Evolutionary conservation across 2,888 invertebrate genomes (phyloP), one percentile per base, ranked within the genome.

Genomic region (Galeopsomyia nigrocyanea): DNA sequence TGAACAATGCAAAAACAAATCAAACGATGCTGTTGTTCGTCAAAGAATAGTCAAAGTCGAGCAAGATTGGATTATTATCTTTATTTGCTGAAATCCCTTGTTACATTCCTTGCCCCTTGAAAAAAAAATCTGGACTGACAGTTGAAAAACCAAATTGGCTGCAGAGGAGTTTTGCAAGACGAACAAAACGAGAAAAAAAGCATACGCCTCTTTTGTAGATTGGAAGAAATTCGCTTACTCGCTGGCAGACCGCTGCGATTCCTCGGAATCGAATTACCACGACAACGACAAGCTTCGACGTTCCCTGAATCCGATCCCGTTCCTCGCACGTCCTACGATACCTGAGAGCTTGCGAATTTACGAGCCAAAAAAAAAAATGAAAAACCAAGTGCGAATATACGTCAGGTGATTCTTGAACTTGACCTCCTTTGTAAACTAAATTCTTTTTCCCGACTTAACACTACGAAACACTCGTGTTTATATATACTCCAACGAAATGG

Each of bases 321-420:
- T 69, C 74, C 76, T 70, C 75, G 73, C 71, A 75, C 75, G 58
- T 77, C 68, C 50, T 61, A 71, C 58, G 69, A 71, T 68, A 71
- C 67, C 61, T 72, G 57, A 73, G 73, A 75, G 71, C 65, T 75
- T 75, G 56, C 47, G 60, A 68, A 71, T 21, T 19, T 21, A 58
- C 26, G 5, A 26, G 58, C 31, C 21, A 7, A 73, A 68, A 66
- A 19, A 14, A 13, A 60, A 63, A 67, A 31, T 10, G 10, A 69
- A 64, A 66, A 31, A 55, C 58, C 69, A 70, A 72, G 60, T 67
- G 66, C 55, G 39, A 60, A 10, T 58, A 50, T 61, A 68, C 67
- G 67, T 70, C 72, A 72, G 72, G 75, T 71, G 71, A 75, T 72
- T 75, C 39, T 63, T 46, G 62, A 67, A 58, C 47, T 64, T 64